Base-by-base conservation (phyloP, 2,888 invertebrate genomes). In the Dryomyza anilis region DNA sequence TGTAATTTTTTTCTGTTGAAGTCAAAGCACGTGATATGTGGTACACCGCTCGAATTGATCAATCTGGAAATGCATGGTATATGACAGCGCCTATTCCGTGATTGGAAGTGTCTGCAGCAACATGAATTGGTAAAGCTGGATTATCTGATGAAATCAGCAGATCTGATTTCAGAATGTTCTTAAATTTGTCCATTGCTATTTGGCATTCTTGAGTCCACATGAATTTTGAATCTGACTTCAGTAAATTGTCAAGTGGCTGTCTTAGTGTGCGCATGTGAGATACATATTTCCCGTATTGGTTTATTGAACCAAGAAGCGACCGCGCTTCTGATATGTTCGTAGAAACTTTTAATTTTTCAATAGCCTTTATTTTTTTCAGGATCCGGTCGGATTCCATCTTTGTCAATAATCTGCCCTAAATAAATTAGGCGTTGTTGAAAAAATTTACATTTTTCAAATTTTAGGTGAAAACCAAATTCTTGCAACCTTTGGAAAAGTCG, bases 21-120 rank as follows among this genome's bases (percentile, higher is more conserved):
- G 69, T 65, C 4, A 71, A 58, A 23, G 68, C 50, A 23, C 61
- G 27, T 39, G 67, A 62, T 21, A 50, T 53, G 21, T 70, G 66
- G 19, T 48, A 45, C 14, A 70, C 63, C 1, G 65, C 66, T 46
- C 68, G 68, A 7, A 64, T 36, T n/a, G 59, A 58, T 3, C 63
- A 50, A 50, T 70, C 63, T 1, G 65, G 57, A 36, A 70, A 64
- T 19, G 30, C 16, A 46, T 71, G 66, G 8, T 59, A 56, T 21
- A 69, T 53, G 14, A 2, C 7, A 10, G 39, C 23, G 25, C 30
- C 55, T 3, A 16, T 21, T 33, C 2, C 36, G 27, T 33, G n/a
- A n/a, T n/a, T n/a, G n/a, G n/a, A n/a, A n/a, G n/a, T 14, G 16
- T 10, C 21, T 50, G 21, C 50, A 25, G 14, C 4, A 5, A 12